Evolutionary conservation across 2,113 vertebrate species (phyloP), one percentile per base, ranked within the genome.

Genomic region (Ictalurus punctatus): DNA sequence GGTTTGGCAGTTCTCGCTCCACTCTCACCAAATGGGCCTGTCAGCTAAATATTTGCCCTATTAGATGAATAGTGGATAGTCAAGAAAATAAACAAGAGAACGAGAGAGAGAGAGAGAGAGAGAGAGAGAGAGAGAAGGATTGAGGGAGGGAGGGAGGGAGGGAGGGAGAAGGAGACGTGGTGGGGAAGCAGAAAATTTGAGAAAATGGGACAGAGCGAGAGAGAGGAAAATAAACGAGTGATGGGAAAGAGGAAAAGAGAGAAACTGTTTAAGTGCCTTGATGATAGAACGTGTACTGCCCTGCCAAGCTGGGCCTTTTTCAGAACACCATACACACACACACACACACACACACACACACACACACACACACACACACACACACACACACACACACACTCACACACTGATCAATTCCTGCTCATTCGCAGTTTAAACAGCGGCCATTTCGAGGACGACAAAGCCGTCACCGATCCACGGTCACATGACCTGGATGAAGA

Each of bases 401-500:
- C 81, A 40, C 56, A 25, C 30, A 1, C 3, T 37, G 17, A 37
- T 56, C 54, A 76, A 67, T 58, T 27, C 21, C 21, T 6, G 21
- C 40, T 83, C 6, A 48, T 48, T 48, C 5, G 0, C 94, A 98
- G 98, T 93, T 95, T 98, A 92, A 99, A 98, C 86, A 97, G 97
- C 71, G 96, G 96, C 87, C 96, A 96, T 78, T 97, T 97, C 92
- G 97, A 98, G 91, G 97, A 97, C 76, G 97, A 97, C 88, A 99
- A 99, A 94, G 91, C 94, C 91, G 94, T 96, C 94, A 91, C 94
- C 82, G 94, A 96, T 92, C 97, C 94, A 34, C 97, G 94, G 89
- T 97, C 97, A 0, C 97, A 94, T 90, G 96, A 98, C 91, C 91
- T 98, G 92, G 97, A 98, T 87, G 98, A 99, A 0, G 97, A 98